Base-by-base conservation (phyloP, 1,140 invertebrate genomes). In the Cydia pomonella region DNA sequence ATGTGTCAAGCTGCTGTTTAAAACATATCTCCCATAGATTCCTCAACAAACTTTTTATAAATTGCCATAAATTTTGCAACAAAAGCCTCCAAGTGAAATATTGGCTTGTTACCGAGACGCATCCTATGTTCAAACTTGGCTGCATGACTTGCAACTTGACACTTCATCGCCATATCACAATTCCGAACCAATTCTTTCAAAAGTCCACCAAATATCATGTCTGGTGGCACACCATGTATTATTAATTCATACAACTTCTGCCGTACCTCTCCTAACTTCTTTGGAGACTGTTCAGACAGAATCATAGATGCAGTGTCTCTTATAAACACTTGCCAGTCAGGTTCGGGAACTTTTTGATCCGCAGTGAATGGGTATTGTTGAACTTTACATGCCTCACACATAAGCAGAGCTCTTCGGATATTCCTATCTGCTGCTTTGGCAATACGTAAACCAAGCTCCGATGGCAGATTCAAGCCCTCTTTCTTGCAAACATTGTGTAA, bases 71-170 rank as follows among this genome's bases (percentile, higher is more conserved):
- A 99, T 80, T 97, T 97, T 4, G 97, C 98, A 74, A 99, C 96
- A 95, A 99, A 99, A 18, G 98, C 98, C 93, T 99, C 99, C 47
- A 99, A 93, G 91, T 99, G 98, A 84, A 98, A 99, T 82, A 99
- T 99, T n/a, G 96, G 94, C 93, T 99, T 99, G 75, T 96, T 97
- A 16, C 98, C 98, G 63, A 96, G 94, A 81, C 97, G 95, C 94
- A 99, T 96, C 76, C 97, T 95, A 87, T 99, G 97, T 89, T 99
- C 98, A 93, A 97, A 98, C 72, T 95, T 94, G 0, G 98, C 97
- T 12, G 99, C 99, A 80, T 96, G 92, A 76, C 95, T 95, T 0
- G 97, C 96, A 3, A 99, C 95, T 90, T 98, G 95, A 21, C 95
- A 95, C 93, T 98, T 99, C 77, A 99, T 93, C 75, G 97, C 94